Percentiles rank a stretch among this genome's conserved stretches.
These are phyloP conservation scores for Cephus rjabovi DNA, from an alignment of 2,888 invertebrate species.

Conservation along the genomic window DNA sequence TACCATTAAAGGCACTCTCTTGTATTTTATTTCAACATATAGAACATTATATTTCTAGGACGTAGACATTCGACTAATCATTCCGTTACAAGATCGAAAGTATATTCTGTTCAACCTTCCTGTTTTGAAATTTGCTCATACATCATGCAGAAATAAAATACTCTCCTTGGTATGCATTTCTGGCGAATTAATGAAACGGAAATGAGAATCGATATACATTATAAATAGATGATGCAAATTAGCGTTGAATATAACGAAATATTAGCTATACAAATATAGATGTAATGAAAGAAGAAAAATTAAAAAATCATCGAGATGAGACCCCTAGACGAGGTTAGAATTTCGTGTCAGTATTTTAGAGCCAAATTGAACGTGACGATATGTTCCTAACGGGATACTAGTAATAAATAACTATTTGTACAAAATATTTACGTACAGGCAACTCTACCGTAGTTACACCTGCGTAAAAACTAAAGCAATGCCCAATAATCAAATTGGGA, in stretches of 20 bases:
- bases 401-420: constrained; percentile 8
- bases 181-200: not conserved
- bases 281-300: constrained; percentile 8
- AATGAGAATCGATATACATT: not conserved
- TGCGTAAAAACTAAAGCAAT: constrained; percentile 2
- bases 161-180: not conserved
- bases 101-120: not conserved
- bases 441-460: not conserved
- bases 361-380: constrained; percentile 19
- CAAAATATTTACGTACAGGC: constrained; percentile 3
- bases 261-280: constrained; percentile 24
- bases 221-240: not conserved
- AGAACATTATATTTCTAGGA: not conserved
- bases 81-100: not conserved
- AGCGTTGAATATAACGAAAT: constrained; percentile 16
- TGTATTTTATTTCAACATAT: not conserved
- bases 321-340: not conserved
- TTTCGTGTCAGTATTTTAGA: constrained; percentile 21
- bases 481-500: not conserved
- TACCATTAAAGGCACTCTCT: not conserved
- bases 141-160: not conserved
- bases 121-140: not conserved
- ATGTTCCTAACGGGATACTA: constrained; percentile 16
- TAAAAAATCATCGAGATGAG: constrained; percentile 1
- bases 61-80: not conserved